Conservation (phyloP, 2,113 vertebrate species). For the Corvus moneduloides region DNA sequence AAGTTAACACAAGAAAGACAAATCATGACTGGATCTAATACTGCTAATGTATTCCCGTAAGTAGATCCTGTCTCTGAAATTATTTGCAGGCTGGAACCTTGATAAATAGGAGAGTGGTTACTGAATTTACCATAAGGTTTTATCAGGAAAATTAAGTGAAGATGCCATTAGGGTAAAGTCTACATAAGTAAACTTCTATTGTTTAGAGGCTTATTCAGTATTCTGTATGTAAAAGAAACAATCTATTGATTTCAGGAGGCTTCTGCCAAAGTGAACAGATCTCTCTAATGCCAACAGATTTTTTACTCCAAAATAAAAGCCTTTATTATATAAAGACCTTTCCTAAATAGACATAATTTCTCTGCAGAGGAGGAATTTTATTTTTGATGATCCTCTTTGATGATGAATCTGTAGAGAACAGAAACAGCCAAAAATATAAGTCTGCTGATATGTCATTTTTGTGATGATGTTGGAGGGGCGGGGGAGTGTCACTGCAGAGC, state of each 20-base stretch:
- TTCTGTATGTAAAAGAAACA: neutral
- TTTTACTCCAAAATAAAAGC: neutral
- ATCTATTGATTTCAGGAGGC: neutral
- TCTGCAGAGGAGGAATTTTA: neutral
- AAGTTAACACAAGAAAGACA: neutral
- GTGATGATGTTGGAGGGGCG: neutral
- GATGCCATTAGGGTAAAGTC: neutral
- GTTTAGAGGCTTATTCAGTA: neutral
- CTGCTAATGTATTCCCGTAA: neutral
- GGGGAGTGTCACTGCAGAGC: neutral
- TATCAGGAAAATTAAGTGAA: neutral
- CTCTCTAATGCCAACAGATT: neutral
- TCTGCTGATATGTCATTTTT: neutral
- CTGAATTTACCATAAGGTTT: neutral
- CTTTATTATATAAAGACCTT: neutral
- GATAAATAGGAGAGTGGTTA: neutral
- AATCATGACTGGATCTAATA: neutral
- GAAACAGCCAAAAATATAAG: neutral
- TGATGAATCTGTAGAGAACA: neutral
- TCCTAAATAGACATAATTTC: neutral
- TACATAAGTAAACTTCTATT: neutral
- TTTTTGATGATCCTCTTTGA: neutral
- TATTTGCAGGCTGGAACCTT: neutral
- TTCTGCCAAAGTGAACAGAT: neutral
- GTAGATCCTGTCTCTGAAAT: neutral